Percentiles rank a stretch among this genome's conserved stretches.
These are phyloP conservation scores for Catamblyrhynchus diadema DNA, from an alignment of 2,797 vertebrate species.

Conservation along the genomic window DNA sequence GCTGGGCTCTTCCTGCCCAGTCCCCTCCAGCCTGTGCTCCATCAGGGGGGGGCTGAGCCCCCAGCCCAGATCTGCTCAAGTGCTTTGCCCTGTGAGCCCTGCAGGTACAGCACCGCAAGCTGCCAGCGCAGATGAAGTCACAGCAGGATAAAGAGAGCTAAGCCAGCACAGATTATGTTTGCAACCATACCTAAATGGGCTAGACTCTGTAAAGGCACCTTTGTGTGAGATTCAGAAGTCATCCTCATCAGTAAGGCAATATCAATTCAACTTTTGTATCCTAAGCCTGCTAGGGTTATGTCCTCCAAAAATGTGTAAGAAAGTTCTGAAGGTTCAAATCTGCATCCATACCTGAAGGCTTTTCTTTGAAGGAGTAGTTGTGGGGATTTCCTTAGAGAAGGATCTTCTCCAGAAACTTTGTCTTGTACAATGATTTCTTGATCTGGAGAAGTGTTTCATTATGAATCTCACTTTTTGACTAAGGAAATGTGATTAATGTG, in stretches of 20 bases:
- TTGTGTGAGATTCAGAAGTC: neutral
- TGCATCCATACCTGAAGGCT: neutral
- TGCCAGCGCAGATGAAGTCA: neutral
- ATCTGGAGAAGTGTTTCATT: neutral
- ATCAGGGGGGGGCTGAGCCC: neutral
- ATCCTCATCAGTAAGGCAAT: neutral
- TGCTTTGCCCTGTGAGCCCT: neutral
- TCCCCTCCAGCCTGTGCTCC: neutral
- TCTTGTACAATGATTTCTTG: neutral
- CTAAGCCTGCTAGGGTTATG: neutral
- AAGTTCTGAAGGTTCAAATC: neutral
- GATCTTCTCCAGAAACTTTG: neutral
- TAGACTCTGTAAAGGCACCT: neutral
- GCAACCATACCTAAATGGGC: neutral
- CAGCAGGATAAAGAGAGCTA: neutral
- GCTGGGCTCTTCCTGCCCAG: neutral
- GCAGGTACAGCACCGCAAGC: neutral
- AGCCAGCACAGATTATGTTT: neutral
- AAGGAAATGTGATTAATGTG: neutral
- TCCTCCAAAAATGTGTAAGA: neutral
- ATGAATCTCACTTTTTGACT: neutral
- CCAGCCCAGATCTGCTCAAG: neutral
- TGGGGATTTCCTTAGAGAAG: neutral
- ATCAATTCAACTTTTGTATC: neutral
- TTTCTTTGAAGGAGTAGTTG: neutral